phyloP scores from a whole-genome alignment of 2,888 invertebrate genomes.

The Troglohyphantes excavatus region DNA sequence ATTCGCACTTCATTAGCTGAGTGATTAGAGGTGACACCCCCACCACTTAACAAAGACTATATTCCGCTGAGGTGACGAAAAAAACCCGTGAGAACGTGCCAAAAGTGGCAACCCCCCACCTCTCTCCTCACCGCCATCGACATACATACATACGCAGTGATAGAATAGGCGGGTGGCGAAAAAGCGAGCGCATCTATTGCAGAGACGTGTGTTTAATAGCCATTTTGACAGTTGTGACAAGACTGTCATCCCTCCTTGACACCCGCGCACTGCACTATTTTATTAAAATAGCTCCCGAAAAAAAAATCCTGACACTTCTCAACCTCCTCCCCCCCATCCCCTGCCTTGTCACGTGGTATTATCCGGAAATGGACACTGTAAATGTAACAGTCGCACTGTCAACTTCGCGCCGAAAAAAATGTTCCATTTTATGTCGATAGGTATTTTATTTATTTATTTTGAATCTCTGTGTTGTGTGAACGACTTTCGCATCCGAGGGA shows the following conservation, averaged over 20 bases:
- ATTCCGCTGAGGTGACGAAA: background rate
- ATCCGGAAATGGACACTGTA: constrained; percentile 78
- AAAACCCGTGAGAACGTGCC: constrained; percentile 24
- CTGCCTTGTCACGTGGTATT: constrained; percentile 77
- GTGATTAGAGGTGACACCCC: background rate
- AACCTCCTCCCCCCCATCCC: constrained; percentile 29
- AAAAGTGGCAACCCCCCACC: constrained; percentile 28
- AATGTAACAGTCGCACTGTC: constrained; percentile 70
- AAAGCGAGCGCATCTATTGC: constrained; percentile 70
- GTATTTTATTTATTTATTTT: constrained; percentile 76
- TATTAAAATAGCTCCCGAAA: constrained; percentile 78
- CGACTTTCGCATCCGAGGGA: constrained; percentile 58
- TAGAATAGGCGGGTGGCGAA: constrained; percentile 71
- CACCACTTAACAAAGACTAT: background rate
- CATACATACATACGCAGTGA: constrained; percentile 73
- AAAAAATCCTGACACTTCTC: constrained; percentile 63
- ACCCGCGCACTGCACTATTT: constrained; percentile 74
- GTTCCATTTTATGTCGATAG: constrained; percentile 75
- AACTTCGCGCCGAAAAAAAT: constrained; percentile 64
- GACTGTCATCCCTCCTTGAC: constrained; percentile 72
- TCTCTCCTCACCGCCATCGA: constrained; percentile 52
- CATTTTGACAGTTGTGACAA: constrained; percentile 78
- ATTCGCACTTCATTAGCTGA: background rate
- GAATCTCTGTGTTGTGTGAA: constrained; percentile 72
- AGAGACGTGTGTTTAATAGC: constrained; percentile 78